Evolutionary conservation across 2,113 vertebrate genomes (phyloP).

Genomic region (Oenanthe melanoleuca): DNA sequence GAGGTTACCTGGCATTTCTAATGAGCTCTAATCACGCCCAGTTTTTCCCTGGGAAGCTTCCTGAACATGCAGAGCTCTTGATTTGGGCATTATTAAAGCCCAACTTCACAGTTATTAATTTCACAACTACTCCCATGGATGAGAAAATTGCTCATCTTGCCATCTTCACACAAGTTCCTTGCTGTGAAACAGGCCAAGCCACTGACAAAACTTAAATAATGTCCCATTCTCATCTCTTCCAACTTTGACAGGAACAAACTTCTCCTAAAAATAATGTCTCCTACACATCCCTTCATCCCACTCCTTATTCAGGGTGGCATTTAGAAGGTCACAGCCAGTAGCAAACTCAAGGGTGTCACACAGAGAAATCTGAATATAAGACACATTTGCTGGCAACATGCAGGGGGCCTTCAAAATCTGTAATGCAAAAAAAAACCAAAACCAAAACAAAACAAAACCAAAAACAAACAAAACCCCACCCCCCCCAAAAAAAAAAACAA

Average conservation of each 20-base stretch:
- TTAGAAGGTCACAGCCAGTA: neutral
- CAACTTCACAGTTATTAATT: neutral
- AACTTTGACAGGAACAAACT: neutral
- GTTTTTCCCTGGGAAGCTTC: neutral
- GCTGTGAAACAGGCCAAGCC: neutral
- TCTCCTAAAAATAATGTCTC: neutral
- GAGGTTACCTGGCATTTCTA: neutral
- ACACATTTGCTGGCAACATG: neutral
- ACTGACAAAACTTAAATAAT: neutral
- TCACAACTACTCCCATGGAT: neutral
- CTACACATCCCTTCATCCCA: neutral
- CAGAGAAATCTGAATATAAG: neutral
- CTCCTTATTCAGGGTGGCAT: neutral
- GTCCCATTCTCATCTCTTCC: neutral
- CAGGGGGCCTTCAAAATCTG: neutral
- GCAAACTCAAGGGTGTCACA: neutral
- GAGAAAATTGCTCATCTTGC: neutral
- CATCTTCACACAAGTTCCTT: neutral
- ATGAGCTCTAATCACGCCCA: neutral
- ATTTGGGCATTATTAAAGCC: neutral
- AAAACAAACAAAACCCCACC: neutral
- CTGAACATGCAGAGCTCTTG: neutral
- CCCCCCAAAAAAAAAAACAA: too few species aligned
- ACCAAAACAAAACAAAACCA: neutral
- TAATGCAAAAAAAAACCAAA: neutral